These are phyloP conservation scores for Enhydra lutris DNA, from an alignment of 2,113 vertebrate species.

Conservation along the genomic window DNA sequence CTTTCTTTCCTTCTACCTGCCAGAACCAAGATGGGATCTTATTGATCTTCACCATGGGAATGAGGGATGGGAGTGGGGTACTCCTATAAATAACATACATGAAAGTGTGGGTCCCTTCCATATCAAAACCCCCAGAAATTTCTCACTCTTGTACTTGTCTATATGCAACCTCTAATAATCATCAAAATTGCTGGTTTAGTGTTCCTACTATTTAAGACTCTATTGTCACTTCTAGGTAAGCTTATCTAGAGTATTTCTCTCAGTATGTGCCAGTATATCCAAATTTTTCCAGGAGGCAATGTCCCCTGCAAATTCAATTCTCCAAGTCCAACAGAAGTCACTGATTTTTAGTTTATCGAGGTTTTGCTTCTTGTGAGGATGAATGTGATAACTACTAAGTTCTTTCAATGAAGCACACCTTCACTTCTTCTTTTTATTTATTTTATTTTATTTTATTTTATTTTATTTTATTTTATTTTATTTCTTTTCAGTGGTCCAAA, in stretches of 20 bases:
- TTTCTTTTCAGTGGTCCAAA: no score
- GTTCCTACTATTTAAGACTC: not conserved
- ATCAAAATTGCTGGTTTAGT: not conserved
- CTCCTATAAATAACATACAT: not conserved
- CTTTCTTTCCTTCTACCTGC: not conserved
- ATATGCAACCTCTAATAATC: no score
- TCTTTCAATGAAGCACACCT: not conserved
- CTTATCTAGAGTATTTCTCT: not conserved
- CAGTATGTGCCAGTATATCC: not conserved
- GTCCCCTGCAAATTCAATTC: not conserved
- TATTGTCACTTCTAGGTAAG: not conserved
- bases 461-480: no score
- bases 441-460: no score
- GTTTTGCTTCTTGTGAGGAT: not conserved
- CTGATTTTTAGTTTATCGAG: not conserved
- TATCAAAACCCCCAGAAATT: not conserved
- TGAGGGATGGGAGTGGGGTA: no score
- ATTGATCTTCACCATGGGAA: not conserved
- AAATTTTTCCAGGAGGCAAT: rapidly evolving
- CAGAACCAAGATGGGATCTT: not conserved
- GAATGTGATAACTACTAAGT: not conserved
- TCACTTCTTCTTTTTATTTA: not conserved
- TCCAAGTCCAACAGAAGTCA: not conserved
- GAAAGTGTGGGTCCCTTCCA: rapidly evolving
- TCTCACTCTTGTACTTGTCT: not conserved